Evolutionary conservation across 2,888 invertebrate species (phyloP), one percentile per base, ranked within the genome.

Genomic region (Andrena trimmerana): DNA sequence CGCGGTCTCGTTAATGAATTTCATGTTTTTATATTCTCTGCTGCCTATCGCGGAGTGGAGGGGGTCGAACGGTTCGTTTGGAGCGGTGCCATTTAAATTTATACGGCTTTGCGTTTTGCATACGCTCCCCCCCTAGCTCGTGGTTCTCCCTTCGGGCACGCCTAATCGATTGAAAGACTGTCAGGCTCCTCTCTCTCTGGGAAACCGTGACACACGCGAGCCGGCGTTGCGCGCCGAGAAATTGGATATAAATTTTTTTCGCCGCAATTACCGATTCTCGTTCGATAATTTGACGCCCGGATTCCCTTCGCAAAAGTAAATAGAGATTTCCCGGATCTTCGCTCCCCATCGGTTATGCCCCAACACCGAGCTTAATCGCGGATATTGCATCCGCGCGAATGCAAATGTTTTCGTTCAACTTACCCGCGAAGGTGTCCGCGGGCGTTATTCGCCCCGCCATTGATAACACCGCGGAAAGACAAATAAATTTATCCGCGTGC

Each of bases 141-240:
- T 59, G 71, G 78, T 72, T 60, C 74, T 76, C 85, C 79, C 57
- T 85, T 84, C 60, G 59, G 72, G 71, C 72, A 69, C 69, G 68
- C 59, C 79, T 81, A 86, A 86, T 86, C 85, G 85, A 86, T 86
- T 79, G 81, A 85, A 84, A 81, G 72, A 81, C 81, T 82, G 81
- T 84, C 84, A 85, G 79, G 76, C 77, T 74, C 62, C 63, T 73
- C 72, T 62, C 71, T 42, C 42, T 42, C 42, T 16, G 42, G 29
- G 68, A 54, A 54, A 52, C 48, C 68, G 68, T 72, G 71, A 71
- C 77, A 76, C 81, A 74, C 57, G 77, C 33, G 72, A 72, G 63
- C 65, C 60, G 10, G 29, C 13, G 6, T 70, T 70, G 69, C 71
- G 69, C 50, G 80, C 68, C 78, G 36, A 83, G 82, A 83, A 83